These are phyloP conservation scores for Enteromius unitaeniatus DNA, from an alignment of 2,797 vertebrate species.

Conservation along the genomic window DNA sequence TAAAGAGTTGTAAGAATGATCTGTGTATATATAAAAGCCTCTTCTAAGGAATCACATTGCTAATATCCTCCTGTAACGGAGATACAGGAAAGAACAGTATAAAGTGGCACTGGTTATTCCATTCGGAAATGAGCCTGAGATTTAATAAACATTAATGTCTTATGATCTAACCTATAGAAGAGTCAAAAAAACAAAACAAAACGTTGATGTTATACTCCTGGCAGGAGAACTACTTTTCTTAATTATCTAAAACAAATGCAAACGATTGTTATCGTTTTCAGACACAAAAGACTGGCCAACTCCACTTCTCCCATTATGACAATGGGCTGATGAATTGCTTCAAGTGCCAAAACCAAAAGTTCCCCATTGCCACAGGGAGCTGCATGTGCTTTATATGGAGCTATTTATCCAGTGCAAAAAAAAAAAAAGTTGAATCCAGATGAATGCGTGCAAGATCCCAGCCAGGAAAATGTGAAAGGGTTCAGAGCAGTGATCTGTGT, in stretches of 20 bases:
- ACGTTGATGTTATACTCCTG: neutral
- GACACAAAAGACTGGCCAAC: conserved; percentile 4
- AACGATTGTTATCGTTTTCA: neutral
- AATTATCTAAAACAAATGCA: neutral
- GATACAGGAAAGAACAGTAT: neutral
- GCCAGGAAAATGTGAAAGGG: conserved; percentile 46
- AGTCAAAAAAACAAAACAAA: neutral
- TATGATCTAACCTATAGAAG: neutral
- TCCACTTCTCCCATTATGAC: neutral
- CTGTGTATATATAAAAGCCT: neutral
- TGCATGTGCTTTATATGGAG: conserved; percentile 33
- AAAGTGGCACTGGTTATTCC: neutral
- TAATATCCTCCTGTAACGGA: neutral
- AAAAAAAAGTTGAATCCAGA: conserved; percentile 59
- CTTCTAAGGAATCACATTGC: neutral
- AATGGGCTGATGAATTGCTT: neutral
- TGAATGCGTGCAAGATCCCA: conserved; percentile 49
- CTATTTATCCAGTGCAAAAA: conserved; percentile 53
- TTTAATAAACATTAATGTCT: neutral
- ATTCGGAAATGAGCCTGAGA: neutral
- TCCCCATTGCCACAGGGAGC: conserved; percentile 21
- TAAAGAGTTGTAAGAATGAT: neutral
- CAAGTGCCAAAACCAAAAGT: conserved; percentile 12
- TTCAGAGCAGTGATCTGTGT: conserved; percentile 48
- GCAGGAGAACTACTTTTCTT: neutral